These are phyloP conservation scores for Solea solea DNA, from an alignment of 2,113 vertebrate genomes.

Conservation along the genomic window DNA sequence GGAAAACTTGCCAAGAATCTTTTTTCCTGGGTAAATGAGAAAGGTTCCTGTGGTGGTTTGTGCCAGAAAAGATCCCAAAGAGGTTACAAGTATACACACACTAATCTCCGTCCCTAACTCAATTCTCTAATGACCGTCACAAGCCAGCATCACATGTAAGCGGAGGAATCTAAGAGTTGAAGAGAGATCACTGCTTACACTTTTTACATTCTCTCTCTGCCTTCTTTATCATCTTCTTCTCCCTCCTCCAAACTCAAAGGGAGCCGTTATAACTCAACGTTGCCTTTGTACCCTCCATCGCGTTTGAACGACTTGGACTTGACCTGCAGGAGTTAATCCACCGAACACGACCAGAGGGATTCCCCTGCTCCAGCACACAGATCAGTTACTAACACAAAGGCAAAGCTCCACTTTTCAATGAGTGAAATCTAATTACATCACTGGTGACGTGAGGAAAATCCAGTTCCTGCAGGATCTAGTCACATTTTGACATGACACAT, in stretches of 20 bases:
- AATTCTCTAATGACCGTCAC: constrained; percentile 76
- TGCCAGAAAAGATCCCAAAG: no score
- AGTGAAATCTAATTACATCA: neutral
- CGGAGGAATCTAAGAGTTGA: constrained; percentile 50
- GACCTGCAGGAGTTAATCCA: constrained; percentile 47
- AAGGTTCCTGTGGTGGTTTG: no score
- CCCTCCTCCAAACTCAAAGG: constrained; percentile 7
- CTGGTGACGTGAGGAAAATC: neutral
- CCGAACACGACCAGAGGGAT: constrained; percentile 24
- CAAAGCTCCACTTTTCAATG: neutral
- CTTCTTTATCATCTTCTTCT: neutral
- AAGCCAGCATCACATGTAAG: constrained; percentile 72
- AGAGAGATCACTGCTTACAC: constrained; percentile 6
- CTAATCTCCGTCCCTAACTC: constrained; percentile 64
- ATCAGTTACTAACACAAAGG: constrained; percentile 17
- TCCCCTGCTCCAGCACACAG: constrained; percentile 11
- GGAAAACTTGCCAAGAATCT: no score
- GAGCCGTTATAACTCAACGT: constrained; percentile 4
- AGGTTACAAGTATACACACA: constrained; percentile 1
- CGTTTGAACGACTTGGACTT: constrained; percentile 40
- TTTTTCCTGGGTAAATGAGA: no score
- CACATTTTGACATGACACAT: neutral
- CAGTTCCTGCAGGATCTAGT: neutral
- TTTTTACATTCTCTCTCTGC: constrained; percentile 12
- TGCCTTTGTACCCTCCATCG: constrained; percentile 38